phyloP scores from a whole-genome alignment of 2,888 invertebrate genomes.

The Taphrorychus bicolor region DNA sequence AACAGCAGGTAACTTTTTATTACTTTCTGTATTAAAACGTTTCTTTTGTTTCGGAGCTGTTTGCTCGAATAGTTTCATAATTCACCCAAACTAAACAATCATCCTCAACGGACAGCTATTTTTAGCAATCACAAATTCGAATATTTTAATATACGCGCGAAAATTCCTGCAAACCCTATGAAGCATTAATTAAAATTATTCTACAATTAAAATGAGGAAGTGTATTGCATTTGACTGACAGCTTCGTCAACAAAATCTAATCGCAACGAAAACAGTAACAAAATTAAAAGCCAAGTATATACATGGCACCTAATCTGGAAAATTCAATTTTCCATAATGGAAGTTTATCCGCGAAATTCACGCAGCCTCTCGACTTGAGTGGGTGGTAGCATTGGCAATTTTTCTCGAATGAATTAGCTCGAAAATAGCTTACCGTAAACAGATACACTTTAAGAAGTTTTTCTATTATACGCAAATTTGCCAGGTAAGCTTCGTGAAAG shows the following conservation, averaged over 20 bases:
- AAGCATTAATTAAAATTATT: no score
- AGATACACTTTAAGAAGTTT: not conserved
- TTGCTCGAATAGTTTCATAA: not conserved
- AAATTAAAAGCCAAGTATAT: not conserved
- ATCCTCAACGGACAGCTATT: no score
- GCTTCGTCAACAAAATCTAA: no score
- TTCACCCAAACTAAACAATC: no score
- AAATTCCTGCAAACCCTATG: no score
- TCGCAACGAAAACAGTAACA: not conserved
- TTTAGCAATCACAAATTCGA: no score
- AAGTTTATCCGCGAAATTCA: not conserved
- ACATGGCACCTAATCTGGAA: not conserved
- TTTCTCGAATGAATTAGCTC: not conserved
- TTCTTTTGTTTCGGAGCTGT: not conserved
- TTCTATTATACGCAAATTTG: not conserved
- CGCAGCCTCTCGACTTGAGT: not conserved
- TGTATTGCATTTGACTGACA: no score
- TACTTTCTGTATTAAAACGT: not conserved
- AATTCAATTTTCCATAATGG: not conserved
- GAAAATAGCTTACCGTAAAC: not conserved
- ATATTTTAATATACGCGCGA: no score
- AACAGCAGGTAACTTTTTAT: conserved; percentile 80
- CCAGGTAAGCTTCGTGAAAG: not conserved
- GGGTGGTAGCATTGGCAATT: not conserved
- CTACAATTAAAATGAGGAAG: no score